phyloP scores from a whole-genome alignment of 2,888 invertebrate genomes.

The Cheilosia scutellata region DNA sequence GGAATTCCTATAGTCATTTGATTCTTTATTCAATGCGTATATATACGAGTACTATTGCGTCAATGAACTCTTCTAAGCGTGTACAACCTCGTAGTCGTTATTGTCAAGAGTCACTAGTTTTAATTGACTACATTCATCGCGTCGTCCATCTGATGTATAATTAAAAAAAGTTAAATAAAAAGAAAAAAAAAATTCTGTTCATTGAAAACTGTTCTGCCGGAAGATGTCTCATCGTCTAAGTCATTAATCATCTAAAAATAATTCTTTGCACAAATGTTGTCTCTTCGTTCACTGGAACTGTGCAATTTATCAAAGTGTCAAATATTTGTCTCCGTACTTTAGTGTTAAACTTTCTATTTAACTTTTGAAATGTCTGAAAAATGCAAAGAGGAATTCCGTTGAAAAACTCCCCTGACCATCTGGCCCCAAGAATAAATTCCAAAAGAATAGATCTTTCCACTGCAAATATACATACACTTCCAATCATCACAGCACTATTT shows the following conservation, averaged over 20 bases:
- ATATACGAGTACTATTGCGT: constrained; percentile 5
- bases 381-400: neutral
- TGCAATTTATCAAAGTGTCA: constrained; percentile 61
- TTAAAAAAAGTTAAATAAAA: constrained; percentile 31
- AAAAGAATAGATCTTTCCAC: constrained; percentile 36
- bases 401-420: constrained; percentile 39
- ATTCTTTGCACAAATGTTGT: constrained; percentile 1
- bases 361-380: constrained; percentile 3
- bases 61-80: constrained; percentile 21
- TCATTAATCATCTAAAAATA: constrained; percentile 71
- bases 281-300: constrained; percentile 40
- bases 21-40: neutral
- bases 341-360: constrained; percentile 13
- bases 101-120: constrained; percentile 25
- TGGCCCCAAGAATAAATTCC: constrained; percentile 46
- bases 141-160: constrained; percentile 27
- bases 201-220: constrained; percentile 42
- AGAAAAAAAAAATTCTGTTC: constrained; percentile 11
- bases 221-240: constrained; percentile 57
- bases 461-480: constrained; percentile 40
- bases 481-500: constrained; percentile 49
- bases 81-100: neutral
- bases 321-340: constrained; percentile 45
- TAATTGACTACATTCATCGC: constrained; percentile 48
- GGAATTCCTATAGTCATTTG: neutral